Evolutionary conservation across 2,113 vertebrate genomes (phyloP).

Genomic region (Sander vitreus): DNA sequence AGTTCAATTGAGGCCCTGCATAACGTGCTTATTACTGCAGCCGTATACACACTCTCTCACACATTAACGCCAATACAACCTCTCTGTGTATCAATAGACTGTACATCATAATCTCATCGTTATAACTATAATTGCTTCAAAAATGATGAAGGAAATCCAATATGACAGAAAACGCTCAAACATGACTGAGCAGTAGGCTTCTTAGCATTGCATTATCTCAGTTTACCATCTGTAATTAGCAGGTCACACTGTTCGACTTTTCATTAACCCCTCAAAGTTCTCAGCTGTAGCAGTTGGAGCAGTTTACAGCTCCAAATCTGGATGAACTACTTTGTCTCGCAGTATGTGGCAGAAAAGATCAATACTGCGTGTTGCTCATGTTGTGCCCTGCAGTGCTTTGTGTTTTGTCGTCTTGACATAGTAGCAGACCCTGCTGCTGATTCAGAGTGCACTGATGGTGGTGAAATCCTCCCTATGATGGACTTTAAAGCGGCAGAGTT

Average conservation of each 20-base stretch:
- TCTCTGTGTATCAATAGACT: neutral
- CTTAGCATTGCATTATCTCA: conserved; percentile 34
- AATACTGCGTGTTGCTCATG: conserved; percentile 61
- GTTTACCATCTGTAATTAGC: conserved; percentile 57
- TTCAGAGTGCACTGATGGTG: conserved; percentile 53
- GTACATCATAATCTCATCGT: neutral
- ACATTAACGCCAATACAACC: neutral
- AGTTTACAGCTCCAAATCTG: conserved; percentile 39
- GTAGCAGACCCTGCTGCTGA: conserved; percentile 38
- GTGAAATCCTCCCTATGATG: conserved; percentile 67
- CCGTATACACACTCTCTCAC: neutral
- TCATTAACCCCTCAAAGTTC: conserved; percentile 40
- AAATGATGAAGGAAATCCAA: conserved; percentile 28
- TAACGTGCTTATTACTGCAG: neutral
- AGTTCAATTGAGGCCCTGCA: conserved; percentile 42
- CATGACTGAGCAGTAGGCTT: conserved; percentile 27
- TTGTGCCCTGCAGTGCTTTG: conserved; percentile 57
- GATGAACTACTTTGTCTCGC: conserved; percentile 44
- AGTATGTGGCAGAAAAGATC: conserved; percentile 60
- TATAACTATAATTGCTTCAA: conserved; percentile 31
- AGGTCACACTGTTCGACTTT: conserved; percentile 33
- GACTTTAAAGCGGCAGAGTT: conserved; percentile 59
- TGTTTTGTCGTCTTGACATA: conserved; percentile 57
- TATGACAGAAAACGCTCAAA: conserved; percentile 7
- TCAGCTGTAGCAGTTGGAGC: no score